These are phyloP conservation scores for Aspiorhynchus laticeps DNA, from an alignment of 2,113 vertebrate species.

Conservation along the genomic window DNA sequence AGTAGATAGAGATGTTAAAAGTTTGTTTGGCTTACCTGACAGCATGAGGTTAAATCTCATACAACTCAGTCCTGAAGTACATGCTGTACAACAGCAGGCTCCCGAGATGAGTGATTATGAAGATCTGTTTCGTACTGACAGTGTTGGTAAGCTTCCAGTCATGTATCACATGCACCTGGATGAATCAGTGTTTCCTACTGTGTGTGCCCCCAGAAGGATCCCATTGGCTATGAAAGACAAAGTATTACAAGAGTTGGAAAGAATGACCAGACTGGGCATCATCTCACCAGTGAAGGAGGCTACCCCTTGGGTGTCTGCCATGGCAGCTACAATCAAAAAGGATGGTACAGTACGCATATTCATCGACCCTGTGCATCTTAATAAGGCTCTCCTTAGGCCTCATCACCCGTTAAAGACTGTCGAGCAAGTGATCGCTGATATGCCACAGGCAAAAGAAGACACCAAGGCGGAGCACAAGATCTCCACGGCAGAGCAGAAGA, in stretches of 20 bases:
- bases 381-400: not conserved
- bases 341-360: not conserved
- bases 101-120: not conserved
- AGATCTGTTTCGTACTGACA: not conserved
- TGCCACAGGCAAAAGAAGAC: not conserved
- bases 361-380: not conserved
- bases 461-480: too few relatives aligned
- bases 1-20: not conserved
- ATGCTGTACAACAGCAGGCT: not conserved
- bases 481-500: too few relatives aligned
- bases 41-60: not conserved
- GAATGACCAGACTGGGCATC: not conserved
- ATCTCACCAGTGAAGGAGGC: not conserved
- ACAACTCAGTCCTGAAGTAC: not conserved
- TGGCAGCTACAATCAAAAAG: not conserved
- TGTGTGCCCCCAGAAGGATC: constrained; percentile 1
- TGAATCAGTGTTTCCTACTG: not conserved
- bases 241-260: not conserved
- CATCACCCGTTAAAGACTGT: not conserved
- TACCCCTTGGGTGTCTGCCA: not conserved
- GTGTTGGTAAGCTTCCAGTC: not conserved
- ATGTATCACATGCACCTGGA: not conserved
- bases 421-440: not conserved
- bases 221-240: not conserved
- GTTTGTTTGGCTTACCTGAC: not conserved